A percentile compares a stretch with the other conserved stretches of the same genome.
Evolutionary conservation across 2,797 vertebrate genomes (phyloP).

Genomic region (Phoebastria nigripes): DNA sequence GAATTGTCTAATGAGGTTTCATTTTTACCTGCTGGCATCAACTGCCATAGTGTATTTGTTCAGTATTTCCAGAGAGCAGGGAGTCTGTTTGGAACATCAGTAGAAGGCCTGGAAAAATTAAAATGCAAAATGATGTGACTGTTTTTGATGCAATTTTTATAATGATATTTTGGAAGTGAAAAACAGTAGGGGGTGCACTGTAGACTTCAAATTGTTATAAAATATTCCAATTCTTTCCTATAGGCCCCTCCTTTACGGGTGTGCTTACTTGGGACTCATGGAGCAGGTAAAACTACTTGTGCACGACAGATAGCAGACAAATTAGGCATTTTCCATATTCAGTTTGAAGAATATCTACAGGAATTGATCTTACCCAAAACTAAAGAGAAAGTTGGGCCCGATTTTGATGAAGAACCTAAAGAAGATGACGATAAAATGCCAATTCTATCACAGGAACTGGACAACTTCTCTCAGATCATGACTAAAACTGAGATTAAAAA

Average conservation of each 20-base stretch:
- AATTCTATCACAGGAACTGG: neutral
- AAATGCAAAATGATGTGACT: neutral
- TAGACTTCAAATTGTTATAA: neutral
- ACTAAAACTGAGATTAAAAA: neutral
- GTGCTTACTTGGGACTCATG: constrained; percentile 82
- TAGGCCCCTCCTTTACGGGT: constrained; percentile 89
- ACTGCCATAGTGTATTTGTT: neutral
- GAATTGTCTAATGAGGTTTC: neutral
- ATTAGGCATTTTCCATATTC: constrained; percentile 90
- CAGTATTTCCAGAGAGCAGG: neutral
- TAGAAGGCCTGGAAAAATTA: neutral
- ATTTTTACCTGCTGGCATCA: neutral
- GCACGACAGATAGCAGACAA: constrained; percentile 83
- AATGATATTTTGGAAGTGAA: neutral
- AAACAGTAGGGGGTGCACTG: neutral
- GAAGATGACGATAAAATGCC: constrained; percentile 57
- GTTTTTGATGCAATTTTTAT: neutral
- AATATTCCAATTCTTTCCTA: neutral
- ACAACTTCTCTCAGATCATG: neutral
- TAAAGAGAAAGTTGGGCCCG: constrained; percentile 69
- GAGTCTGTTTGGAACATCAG: neutral
- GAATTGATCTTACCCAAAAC: constrained; percentile 86
- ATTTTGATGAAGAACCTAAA: constrained; percentile 77
- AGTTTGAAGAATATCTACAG: constrained; percentile 90
- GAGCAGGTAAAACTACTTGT: constrained; percentile 86